A percentile compares a stretch with the other conserved stretches of the same genome.
Conservation (phyloP, 2,888 invertebrate species). For the Sepiola atlantica region DNA sequence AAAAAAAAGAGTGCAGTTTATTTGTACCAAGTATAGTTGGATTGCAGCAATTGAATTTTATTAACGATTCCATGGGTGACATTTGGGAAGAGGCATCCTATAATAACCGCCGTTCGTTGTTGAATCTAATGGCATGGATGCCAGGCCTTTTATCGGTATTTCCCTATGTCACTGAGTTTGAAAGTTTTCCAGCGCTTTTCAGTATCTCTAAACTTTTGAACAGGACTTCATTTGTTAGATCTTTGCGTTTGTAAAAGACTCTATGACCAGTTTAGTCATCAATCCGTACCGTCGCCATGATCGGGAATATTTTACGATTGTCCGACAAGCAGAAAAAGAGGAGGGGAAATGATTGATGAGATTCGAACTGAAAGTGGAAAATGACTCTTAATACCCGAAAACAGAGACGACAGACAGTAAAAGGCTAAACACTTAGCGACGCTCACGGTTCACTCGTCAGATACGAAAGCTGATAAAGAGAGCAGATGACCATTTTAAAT, state of each 20-base stretch:
- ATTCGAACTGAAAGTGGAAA: not conserved
- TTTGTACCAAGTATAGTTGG: too few species aligned
- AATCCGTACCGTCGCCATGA: not conserved
- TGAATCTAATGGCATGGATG: too few species aligned
- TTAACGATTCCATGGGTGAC: too few species aligned
- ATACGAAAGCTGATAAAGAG: not conserved
- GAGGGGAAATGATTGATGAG: not conserved
- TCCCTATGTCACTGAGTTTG: too few species aligned
- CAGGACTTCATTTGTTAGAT: not conserved
- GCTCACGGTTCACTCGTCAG: not conserved
- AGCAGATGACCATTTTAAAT: conserved; percentile 1
- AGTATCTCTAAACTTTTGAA: not conserved
- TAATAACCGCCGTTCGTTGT: too few species aligned
- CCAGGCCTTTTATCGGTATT: too few species aligned
- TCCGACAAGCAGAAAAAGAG: not conserved
- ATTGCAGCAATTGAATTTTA: too few species aligned
- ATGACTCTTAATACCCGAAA: not conserved
- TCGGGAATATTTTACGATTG: not conserved
- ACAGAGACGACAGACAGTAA: not conserved
- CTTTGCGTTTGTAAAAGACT: not conserved
- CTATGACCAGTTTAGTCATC: not conserved
- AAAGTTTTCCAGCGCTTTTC: too few species aligned
- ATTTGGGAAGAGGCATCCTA: too few species aligned
- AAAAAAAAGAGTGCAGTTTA: too few species aligned
- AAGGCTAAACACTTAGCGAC: not conserved